Evolutionary conservation across 1,140 invertebrate genomes (phyloP).

Genomic region (Latrodectus geometricus): DNA sequence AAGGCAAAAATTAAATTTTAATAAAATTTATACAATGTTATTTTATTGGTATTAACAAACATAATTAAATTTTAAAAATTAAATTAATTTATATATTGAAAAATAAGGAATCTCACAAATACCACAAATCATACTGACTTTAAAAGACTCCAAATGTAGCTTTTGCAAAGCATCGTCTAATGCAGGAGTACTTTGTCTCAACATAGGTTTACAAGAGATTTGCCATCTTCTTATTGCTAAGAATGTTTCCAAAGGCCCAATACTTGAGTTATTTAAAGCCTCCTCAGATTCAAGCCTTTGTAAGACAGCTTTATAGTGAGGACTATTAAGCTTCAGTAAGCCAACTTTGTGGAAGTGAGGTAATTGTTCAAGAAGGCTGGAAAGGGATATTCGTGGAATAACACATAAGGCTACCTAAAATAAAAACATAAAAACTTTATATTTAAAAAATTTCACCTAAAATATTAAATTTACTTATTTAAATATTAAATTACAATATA

Average conservation of each 20-base stretch:
- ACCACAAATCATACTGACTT: conserved; percentile 62
- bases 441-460: background rate
- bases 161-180: conserved; percentile 69
- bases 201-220: conserved; percentile 50
- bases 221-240: conserved; percentile 67
- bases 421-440: conserved; percentile 18
- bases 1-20: too few species aligned
- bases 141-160: conserved; percentile 68
- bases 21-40: too few species aligned
- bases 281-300: conserved; percentile 70
- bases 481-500: too few species aligned
- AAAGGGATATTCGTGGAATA: conserved; percentile 74
- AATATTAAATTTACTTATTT: too few species aligned
- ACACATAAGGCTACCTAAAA: conserved; percentile 76
- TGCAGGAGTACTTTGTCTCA: conserved; percentile 63
- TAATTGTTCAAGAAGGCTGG: conserved; percentile 74
- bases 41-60: too few species aligned
- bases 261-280: conserved; percentile 70
- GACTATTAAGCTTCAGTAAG: conserved; percentile 71
- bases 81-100: too few species aligned
- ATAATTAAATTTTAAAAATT: too few species aligned
- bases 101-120: too few species aligned
- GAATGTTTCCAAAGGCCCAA: conserved; percentile 75
- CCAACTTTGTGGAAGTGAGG: conserved; percentile 76
- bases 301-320: conserved; percentile 68